Conservation (phyloP, 2,888 invertebrate species). For the Nesidiocoris tenuis region DNA sequence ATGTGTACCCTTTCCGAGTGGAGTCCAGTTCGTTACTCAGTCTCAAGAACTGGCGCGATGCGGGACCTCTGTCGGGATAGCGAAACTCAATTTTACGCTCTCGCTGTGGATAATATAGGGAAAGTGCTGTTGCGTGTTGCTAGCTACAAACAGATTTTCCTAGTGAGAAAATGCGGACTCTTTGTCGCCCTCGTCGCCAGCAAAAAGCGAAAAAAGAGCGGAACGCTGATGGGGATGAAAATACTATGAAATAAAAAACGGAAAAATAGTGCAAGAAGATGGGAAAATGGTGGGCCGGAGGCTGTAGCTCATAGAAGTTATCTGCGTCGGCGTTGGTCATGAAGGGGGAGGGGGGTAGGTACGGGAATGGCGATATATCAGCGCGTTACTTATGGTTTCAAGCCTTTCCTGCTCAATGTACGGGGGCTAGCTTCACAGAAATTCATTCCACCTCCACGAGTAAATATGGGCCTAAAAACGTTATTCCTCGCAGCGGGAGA, state of each 20-base stretch:
- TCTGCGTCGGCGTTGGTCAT: background rate
- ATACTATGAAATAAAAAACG: background rate
- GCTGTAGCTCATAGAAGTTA: background rate
- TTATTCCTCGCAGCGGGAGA: background rate
- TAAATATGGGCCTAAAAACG: background rate
- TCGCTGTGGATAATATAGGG: background rate
- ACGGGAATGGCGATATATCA: conserved; percentile 2
- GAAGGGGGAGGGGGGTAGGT: background rate
- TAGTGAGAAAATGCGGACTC: background rate
- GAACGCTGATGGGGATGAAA: background rate
- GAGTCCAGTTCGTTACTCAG: background rate
- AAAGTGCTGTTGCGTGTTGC: background rate
- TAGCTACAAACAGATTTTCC: background rate
- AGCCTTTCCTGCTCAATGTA: background rate
- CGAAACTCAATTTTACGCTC: background rate
- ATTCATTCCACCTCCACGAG: background rate
- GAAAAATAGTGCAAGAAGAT: background rate
- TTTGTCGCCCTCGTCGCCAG: background rate
- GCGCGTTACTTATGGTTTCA: conserved; percentile 1
- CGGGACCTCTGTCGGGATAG: background rate
- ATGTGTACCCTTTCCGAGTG: background rate
- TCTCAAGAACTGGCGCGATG: background rate
- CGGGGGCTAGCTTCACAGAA: background rate
- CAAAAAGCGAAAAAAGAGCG: background rate
- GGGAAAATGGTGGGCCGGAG: background rate